Base-by-base conservation (phyloP, 2,113 vertebrate genomes). In the Origma solitaria region DNA sequence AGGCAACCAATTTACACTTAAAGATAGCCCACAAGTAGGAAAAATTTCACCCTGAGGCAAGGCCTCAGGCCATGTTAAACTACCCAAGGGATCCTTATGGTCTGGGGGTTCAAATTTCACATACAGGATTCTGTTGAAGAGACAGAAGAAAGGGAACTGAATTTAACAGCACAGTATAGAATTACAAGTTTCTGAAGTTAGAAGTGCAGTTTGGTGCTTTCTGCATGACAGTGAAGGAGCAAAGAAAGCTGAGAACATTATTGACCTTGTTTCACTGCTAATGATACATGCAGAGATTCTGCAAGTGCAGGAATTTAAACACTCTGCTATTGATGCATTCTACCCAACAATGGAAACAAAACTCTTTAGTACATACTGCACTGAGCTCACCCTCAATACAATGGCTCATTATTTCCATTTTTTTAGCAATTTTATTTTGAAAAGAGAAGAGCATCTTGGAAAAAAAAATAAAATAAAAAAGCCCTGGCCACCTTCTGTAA, bases 191-290 rank as follows among this genome's bases (percentile, higher is more conserved):
- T 45, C 44, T 33, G 37, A 78, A 58, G 51, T 38, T 79, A 45
- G 47, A 91, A 50, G 21, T 16, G 47, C 57, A 88, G 69, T 69
- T 76, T 66, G 24, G 19, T 80, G n/a, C 40, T 82, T 45, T 14
- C 14, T 56, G 47, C 42, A 13, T 30, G 54, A 77, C 44, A n/a
- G 57, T 62, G 60, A 64, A 90, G 60, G 25, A 72, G 62, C 35
- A 80, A 81, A 92, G 82, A 87, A 62, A 80, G 62, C 25, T 12
- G 45, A 94, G 58, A 78, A 87, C 53, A 51, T 90, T 90, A 93
- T 15, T 96, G 96, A 94, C 79, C 60, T 89, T 95, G 70, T 94
- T 95, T 91, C 68, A 23, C 80, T 81, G 50, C 76, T 95, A 94
- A 94, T 92, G 94, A 92, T 66, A 97, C 3, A 1, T 88, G 94